Evolutionary conservation across 2,888 invertebrate species (phyloP).

Genomic region (Andrena marginata): DNA sequence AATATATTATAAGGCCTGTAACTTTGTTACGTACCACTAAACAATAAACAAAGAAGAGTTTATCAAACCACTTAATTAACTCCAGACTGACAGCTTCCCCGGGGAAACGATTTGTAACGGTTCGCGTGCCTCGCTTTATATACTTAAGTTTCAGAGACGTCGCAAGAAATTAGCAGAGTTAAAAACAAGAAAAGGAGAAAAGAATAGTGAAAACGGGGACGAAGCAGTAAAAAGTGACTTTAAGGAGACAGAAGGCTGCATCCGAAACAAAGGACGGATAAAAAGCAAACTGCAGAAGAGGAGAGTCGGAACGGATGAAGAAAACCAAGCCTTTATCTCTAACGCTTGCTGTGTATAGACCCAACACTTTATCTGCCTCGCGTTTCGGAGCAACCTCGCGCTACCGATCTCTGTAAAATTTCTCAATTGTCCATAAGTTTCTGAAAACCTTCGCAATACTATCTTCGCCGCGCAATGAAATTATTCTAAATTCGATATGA

Average conservation of each 20-base stretch:
- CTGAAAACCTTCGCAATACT: no score
- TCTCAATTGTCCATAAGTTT: no score
- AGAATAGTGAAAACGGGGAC: neutral
- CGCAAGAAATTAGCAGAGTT: neutral
- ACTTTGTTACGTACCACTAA: neutral
- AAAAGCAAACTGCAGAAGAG: neutral
- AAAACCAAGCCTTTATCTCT: conserved; percentile 1
- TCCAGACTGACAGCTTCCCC: neutral
- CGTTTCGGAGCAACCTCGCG: no score
- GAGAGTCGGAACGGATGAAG: neutral
- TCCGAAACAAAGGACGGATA: conserved; percentile 6
- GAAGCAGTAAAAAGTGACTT: conserved; percentile 1
- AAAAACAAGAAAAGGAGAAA: neutral
- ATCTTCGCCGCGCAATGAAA: no score
- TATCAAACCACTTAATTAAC: neutral
- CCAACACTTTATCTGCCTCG: neutral
- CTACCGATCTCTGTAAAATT: no score
- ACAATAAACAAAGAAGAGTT: neutral
- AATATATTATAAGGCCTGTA: no score
- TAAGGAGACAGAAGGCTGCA: neutral
- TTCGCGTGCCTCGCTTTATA: neutral
- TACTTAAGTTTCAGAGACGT: neutral
- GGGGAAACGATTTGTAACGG: neutral
- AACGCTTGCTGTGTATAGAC: neutral
- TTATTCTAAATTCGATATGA: no score